Evolutionary conservation across 2,888 invertebrate genomes (phyloP).

Genomic region (Troides aeacus): DNA sequence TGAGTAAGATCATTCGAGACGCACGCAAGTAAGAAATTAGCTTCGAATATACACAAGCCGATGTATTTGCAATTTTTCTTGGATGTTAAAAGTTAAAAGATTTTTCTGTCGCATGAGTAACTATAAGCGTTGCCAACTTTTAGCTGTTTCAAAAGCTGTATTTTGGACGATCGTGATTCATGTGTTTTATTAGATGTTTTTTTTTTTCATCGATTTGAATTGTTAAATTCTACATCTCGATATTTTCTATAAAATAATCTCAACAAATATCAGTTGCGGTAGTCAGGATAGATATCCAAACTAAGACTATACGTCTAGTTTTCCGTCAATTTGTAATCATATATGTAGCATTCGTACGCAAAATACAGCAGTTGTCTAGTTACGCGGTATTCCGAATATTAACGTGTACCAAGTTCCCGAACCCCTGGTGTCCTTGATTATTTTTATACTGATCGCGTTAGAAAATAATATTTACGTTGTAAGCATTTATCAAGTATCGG

Average conservation of each 20-base stretch:
- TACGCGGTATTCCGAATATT: neutral
- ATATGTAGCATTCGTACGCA: neutral
- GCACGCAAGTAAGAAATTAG: slow-evolving; percentile 21
- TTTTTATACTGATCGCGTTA: neutral
- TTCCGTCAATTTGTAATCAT: neutral
- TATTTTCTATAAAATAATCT: no score
- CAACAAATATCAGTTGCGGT: no score
- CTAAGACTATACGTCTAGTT: neutral
- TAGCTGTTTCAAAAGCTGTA: slow-evolving; percentile 9
- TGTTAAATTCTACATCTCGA: neutral
- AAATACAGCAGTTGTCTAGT: neutral
- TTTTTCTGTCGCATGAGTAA: slow-evolving; percentile 28
- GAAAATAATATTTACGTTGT: neutral
- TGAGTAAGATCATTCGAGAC: slow-evolving; percentile 14
- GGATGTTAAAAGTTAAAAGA: slow-evolving; percentile 19
- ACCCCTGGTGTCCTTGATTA: neutral
- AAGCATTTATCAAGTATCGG: neutral
- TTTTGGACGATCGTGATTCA: slow-evolving; percentile 18
- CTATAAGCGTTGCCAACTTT: slow-evolving; percentile 25
- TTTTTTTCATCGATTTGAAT: slow-evolving; percentile 5
- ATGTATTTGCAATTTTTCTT: slow-evolving; percentile 20
- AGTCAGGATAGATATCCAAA: neutral
- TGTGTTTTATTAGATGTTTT: slow-evolving; percentile 5
- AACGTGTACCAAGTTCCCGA: neutral
- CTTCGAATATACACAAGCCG: slow-evolving; percentile 4